Conservation (phyloP, 2,888 invertebrate genomes). For the Gandaritis pyraliata region DNA sequence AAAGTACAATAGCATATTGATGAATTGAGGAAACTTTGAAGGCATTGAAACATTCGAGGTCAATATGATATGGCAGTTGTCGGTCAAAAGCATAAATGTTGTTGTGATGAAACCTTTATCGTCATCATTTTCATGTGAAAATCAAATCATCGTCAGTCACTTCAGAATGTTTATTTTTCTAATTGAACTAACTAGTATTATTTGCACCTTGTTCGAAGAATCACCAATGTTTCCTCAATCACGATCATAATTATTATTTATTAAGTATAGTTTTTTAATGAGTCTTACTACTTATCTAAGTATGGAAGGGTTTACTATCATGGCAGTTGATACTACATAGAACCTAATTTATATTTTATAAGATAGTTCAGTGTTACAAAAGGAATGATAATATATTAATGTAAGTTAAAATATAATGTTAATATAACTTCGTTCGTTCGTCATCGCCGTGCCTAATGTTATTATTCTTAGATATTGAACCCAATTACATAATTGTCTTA, state of each 20-base stretch:
- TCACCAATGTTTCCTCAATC: slow-evolving; percentile 19
- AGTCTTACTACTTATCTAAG: slow-evolving; percentile 22
- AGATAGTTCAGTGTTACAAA: slow-evolving; percentile 29
- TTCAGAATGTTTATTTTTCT: too few relatives aligned
- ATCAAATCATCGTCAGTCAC: too few relatives aligned
- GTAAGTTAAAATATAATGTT: background rate
- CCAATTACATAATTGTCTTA: too few relatives aligned
- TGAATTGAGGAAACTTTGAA: too few relatives aligned
- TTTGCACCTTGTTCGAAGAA: background rate
- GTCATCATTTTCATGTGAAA: too few relatives aligned
- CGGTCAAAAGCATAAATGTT: too few relatives aligned
- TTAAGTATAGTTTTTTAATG: background rate
- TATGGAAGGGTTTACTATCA: slow-evolving; percentile 17
- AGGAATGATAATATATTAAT: slow-evolving; percentile 46
- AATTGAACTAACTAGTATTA: too few relatives aligned
- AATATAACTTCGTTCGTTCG: slow-evolving; percentile 43
- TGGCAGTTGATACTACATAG: slow-evolving; percentile 17
- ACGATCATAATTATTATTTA: slow-evolving; percentile 1
- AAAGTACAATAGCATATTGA: too few relatives aligned
- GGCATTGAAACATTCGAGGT: too few relatives aligned
- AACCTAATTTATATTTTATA: slow-evolving; percentile 19
- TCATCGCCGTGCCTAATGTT: slow-evolving; percentile 27
- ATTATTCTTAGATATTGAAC: slow-evolving; percentile 21
- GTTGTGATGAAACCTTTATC: too few relatives aligned
- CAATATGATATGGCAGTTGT: too few relatives aligned